These are phyloP conservation scores for Drosophila cracens DNA, from an alignment of 2,888 invertebrate genomes.

Conservation along the genomic window DNA sequence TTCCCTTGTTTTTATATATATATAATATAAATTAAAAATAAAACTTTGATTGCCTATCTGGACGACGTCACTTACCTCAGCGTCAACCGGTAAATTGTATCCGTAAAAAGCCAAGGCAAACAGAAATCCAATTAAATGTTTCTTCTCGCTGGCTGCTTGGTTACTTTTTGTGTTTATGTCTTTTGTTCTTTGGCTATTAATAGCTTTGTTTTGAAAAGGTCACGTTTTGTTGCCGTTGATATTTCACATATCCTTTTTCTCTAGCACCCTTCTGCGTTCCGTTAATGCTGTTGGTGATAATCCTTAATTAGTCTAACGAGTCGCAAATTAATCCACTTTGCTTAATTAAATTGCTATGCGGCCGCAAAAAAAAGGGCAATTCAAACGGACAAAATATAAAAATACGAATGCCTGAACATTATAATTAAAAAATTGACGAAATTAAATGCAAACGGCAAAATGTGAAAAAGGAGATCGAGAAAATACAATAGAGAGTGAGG, in stretches of 20 bases:
- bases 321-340: conserved; percentile 84
- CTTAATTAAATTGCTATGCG: conserved; percentile 81
- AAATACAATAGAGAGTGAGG: not conserved
- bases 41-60: conserved; percentile 19
- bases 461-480: conserved; percentile 8
- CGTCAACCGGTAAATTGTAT: conserved; percentile 39
- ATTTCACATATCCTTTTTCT: conserved; percentile 52
- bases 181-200: conserved; percentile 47
- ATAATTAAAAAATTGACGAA: conserved; percentile 61
- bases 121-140: conserved; percentile 73
- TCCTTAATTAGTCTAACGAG: conserved; percentile 84
- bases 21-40: not conserved
- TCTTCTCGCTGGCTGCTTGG: conserved; percentile 21
- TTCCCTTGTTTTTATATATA: not conserved
- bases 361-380: conserved; percentile 29
- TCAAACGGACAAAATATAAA: conserved; percentile 18
- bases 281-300: conserved; percentile 65
- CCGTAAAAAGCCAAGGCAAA: conserved; percentile 45
- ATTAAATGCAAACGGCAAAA: conserved; percentile 30
- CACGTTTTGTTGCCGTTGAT: conserved; percentile 53
- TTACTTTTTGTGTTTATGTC: conserved; percentile 16
- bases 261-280: conserved; percentile 27
- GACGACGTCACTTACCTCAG: conserved; percentile 58
- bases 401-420: conserved; percentile 34
- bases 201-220: conserved; percentile 64